Conservation (phyloP, 1,140 invertebrate species). For the Dufourea novaeangliae region DNA sequence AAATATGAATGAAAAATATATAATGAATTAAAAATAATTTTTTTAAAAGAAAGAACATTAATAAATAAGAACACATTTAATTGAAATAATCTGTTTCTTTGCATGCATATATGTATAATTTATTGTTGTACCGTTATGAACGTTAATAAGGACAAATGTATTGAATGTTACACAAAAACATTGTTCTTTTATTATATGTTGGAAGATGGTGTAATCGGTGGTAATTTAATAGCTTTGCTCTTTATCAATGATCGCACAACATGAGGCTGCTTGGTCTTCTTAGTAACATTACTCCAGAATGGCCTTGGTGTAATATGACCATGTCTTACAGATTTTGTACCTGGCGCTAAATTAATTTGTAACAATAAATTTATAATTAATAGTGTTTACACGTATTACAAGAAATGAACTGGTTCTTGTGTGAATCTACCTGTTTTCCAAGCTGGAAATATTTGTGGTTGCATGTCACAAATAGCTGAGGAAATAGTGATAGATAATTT, state of each 20-base stretch:
- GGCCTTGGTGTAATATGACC: constrained; percentile 66
- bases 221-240: constrained; percentile 47
- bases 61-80: constrained; percentile 31
- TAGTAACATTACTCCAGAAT: constrained; percentile 69
- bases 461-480: constrained; percentile 58
- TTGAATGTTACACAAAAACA: constrained; percentile 10
- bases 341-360: constrained; percentile 57
- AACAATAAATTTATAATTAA: constrained; percentile 26
- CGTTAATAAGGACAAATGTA: constrained; percentile 1
- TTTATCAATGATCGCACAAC: constrained; percentile 12
- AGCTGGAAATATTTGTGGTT: constrained; percentile 70
- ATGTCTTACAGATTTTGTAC: constrained; percentile 59
- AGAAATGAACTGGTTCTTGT: not conserved
- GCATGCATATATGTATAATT: constrained; percentile 2
- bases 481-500: constrained; percentile 70
- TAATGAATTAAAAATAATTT: constrained; percentile 45
- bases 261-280: constrained; percentile 22
- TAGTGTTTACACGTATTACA: not conserved
- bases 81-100: constrained; percentile 11
- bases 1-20: constrained; percentile 15
- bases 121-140: constrained; percentile 1
- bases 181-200: constrained; percentile 6
- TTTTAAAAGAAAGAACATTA: constrained; percentile 28
- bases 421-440: constrained; percentile 74
- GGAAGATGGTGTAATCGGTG: constrained; percentile 43